Evolutionary conservation across 2,113 vertebrate species (phyloP), one percentile per base, ranked within the genome.

Genomic region (Polypterus senegalus): DNA sequence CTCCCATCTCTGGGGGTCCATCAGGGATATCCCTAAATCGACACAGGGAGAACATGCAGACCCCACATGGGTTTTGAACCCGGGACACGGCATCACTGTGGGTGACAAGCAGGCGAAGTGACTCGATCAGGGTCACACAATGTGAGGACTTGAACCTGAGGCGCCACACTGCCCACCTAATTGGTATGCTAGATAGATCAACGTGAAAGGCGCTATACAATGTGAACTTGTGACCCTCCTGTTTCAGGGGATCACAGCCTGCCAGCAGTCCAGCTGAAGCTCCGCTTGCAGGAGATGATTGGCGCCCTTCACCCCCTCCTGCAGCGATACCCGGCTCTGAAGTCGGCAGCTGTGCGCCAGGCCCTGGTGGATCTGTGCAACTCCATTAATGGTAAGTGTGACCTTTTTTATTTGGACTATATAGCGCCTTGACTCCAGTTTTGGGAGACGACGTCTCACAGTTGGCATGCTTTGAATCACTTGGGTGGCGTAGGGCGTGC

Each of bases 271-370:
- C 46, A 69, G 11, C 52, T 64, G 7, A 66, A 75, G 58, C 53
- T 55, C 9, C 67, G 61, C 10, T 51, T 72, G 58, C 45, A 66
- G 7, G 69, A 70, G 4, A 54, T 79, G 43, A 70, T 75, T 43
- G 61, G 62, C 5, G 54, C 70, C 3, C 9, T 76, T 56, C 65
- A 75, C 59, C 70, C 63, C 47, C 68, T 75, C 57, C 60, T 62
- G 45, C 65, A 10, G 27, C 57, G 66, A 0, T 69, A 69, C 7
- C 74, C 80, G 4, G 56, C 60, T 6, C 9, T 76, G 47, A 57
- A 66, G 2, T 4, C 52, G 5, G 63, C 61, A 1, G 11, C 51
- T 47, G 65, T 73, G 44, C 67, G 60, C 11, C 47, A 59, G 2
- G 66, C 66, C 3, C 47, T 62, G 3, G 62, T 69, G 0, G 43